Conservation (phyloP, 2,888 invertebrate genomes). For the Chymomyza caudatula region DNA sequence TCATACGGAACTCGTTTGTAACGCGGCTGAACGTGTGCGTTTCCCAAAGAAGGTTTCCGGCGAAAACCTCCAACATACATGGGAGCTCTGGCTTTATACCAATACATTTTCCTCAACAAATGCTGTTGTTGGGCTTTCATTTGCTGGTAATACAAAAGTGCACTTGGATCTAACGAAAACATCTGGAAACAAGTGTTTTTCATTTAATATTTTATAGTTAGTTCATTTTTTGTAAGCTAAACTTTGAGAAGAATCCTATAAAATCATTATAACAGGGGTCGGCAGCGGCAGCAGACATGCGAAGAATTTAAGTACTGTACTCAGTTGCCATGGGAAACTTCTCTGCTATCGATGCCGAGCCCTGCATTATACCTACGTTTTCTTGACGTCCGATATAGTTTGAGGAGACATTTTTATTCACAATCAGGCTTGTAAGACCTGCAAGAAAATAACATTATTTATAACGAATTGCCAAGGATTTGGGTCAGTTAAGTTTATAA, state of each 20-base stretch:
- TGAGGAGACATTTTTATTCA: background rate
- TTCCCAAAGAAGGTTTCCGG: background rate
- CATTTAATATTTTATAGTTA: too few species aligned
- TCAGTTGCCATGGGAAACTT: too few species aligned
- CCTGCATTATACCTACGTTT: background rate
- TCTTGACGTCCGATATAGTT: background rate
- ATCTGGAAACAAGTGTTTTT: background rate
- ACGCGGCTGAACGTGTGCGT: background rate
- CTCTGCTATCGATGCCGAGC: too few species aligned
- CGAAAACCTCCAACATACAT: background rate
- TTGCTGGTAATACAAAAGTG: background rate
- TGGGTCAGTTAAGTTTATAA: too few species aligned
- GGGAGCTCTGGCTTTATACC: background rate
- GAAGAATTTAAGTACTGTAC: too few species aligned
- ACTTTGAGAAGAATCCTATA: too few species aligned
- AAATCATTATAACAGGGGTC: too few species aligned
- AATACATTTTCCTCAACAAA: background rate
- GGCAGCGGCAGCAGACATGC: too few species aligned
- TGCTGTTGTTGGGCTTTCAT: background rate
- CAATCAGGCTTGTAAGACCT: background rate
- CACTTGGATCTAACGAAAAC: background rate
- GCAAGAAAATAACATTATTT: background rate
- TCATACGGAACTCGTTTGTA: background rate
- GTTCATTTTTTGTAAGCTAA: too few species aligned
- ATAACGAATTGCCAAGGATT: too few species aligned